Evolutionary conservation across 1,140 invertebrate genomes (phyloP), one percentile per base, ranked within the genome.

Genomic region (Berghia stephanieae): DNA sequence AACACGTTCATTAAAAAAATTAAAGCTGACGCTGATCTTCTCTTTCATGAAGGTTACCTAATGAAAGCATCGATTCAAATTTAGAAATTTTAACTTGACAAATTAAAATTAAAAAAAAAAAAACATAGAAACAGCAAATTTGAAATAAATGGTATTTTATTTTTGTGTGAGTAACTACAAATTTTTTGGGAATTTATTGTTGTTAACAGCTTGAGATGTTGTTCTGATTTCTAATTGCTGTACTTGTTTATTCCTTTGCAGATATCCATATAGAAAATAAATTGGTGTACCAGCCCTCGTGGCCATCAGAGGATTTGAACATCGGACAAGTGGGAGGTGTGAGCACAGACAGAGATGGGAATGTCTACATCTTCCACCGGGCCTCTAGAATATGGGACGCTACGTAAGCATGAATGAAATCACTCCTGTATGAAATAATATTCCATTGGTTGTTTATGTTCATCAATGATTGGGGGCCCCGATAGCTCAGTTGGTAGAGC

Each of bases 351-450:
- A 92, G 92, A 13, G 88, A 93, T 38, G 94, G 94, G 16, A 94
- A 95, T 85, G 94, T 96, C 0, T 94, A 96, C 27, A 93, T 98
- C 67, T 97, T 98, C 89, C 96, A 98, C 88, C 91, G 96, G 70
- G 95, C 93, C 55, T 92, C 93, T 83, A 91, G 94, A 85, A 91
- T 94, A 70, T 98, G 95, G 95, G 93, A 94, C 88, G 92, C 92
- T 83, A 92, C 91, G 95, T 96, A 91, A 91, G 91, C 87, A 27
- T 16, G n/a, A n/a, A n/a, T n/a, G n/a, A n/a, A n/a, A n/a, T n/a
- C n/a, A n/a, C n/a, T n/a, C n/a, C n/a, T n/a, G n/a, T n/a, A n/a
- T n/a, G n/a, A n/a, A n/a, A n/a, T n/a, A n/a, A n/a, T n/a, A n/a
- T n/a, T n/a, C n/a, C n/a, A n/a, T n/a, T n/a, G n/a, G n/a, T n/a